These are phyloP conservation scores for Notiomystis cincta DNA, from an alignment of 2,113 vertebrate species.

Conservation along the genomic window DNA sequence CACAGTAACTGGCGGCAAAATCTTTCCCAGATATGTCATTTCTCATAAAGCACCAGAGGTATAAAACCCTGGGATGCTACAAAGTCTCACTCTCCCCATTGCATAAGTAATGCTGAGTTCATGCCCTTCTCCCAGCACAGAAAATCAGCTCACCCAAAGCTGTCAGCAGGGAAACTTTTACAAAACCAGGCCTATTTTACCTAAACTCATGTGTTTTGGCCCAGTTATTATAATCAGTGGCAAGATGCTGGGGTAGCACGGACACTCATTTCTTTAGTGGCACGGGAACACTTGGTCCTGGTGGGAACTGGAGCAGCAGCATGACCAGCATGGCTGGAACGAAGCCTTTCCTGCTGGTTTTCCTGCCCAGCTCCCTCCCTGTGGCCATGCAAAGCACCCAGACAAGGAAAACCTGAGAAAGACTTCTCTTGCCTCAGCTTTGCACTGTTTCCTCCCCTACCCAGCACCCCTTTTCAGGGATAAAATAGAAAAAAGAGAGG, in stretches of 20 bases:
- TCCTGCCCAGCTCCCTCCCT: not conserved
- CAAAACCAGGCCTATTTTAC: not conserved
- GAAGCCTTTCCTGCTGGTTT: not conserved
- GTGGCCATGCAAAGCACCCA: not conserved
- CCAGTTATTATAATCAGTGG: not conserved
- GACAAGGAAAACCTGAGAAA: not conserved
- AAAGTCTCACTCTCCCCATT: not conserved
- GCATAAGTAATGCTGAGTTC: not conserved
- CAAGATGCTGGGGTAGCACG: not conserved
- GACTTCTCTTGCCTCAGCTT: not conserved
- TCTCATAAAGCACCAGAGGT: not conserved
- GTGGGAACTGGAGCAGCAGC: not conserved
- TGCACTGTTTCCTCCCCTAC: not conserved
- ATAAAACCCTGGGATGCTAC: not conserved
- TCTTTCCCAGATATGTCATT: not conserved
- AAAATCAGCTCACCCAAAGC: not conserved
- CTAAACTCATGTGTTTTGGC: fast-evolving
- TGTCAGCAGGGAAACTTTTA: not conserved
- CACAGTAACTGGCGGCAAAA: not conserved
- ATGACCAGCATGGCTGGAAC: fast-evolving
- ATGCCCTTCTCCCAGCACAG: not conserved
- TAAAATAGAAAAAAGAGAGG: not conserved
- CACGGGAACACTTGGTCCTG: not conserved
- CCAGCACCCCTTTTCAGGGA: not conserved
- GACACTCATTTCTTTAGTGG: fast-evolving